Base-by-base conservation (phyloP, 1,140 invertebrate species). In the Zophobas morio region DNA sequence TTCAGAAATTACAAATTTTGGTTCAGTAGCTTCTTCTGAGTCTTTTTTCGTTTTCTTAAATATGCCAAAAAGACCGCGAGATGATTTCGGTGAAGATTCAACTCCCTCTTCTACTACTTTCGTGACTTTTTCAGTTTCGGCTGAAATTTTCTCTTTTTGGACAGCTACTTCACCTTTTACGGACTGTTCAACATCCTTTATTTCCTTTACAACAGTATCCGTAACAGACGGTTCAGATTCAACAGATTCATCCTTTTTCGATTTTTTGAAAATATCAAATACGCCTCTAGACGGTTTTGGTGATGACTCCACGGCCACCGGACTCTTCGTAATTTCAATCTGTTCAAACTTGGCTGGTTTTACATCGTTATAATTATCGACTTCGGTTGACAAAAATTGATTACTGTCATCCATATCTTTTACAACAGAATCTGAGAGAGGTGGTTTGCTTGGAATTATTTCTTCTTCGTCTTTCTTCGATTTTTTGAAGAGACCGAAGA, bases 391-490 rank as follows among this genome's bases (percentile, higher is more conserved):
- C 46, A 82, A 74, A 47, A 82, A 82, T n/a, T 71, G 32, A 33
- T 46, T 74, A 6, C 75, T 77, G 2, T 79, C 74, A 49, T 79
- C 49, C 34, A 81, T 79, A 60, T 70, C 63, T 74, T 76, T 73
- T 6, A 40, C n/a, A 6, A 73, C 47, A 33, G 71, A 54, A 32
- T 73, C 71, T 56, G 71, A 73, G 6, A 66, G 60, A 72, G 70
- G 37, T 39, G 60, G 60, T 66, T 8, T 56, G 6, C 8, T 42
- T 66, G 42, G 46, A 53, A 51, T 39, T 35, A 32, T 49, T 46
- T 60, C 74, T 78, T 78, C 70, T 76, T 81, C 78, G 42, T 46
- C 71, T 63, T 81, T 79, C 75, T 82, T 79, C 47, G 54, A 75
- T 77, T 80, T 75, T 60, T 63, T 63, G 57, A 75, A 75, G 20